These are phyloP conservation scores for Callipepla californica DNA, from an alignment of 2,113 vertebrate species.

Conservation along the genomic window DNA sequence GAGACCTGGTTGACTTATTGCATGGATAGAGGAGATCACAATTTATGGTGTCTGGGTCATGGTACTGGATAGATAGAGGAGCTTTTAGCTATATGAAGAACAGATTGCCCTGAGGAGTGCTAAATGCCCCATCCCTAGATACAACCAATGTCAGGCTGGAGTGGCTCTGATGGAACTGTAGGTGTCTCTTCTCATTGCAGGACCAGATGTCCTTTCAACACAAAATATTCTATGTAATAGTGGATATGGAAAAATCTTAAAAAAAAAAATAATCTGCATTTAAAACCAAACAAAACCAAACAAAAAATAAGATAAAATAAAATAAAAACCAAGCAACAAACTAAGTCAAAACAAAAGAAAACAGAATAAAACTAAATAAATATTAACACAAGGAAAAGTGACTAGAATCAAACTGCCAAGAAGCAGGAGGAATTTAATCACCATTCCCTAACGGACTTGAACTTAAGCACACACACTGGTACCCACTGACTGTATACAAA, in stretches of 20 bases:
- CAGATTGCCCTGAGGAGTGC: too few species aligned
- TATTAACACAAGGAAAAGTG: accelerated
- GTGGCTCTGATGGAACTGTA: too few species aligned
- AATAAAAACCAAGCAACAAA: background rate
- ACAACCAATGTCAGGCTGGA: too few species aligned
- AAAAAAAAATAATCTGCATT: background rate
- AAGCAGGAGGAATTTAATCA: background rate
- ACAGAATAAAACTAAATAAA: background rate
- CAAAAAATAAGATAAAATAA: background rate
- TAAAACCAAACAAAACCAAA: background rate
- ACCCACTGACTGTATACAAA: background rate
- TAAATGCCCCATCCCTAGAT: too few species aligned
- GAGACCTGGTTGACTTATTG: too few species aligned
- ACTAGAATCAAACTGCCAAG: background rate
- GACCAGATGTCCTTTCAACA: too few species aligned
- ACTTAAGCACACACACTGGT: background rate
- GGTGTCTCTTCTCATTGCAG: too few species aligned
- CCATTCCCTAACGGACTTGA: background rate
- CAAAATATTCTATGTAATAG: too few species aligned
- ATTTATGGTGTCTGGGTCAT: too few species aligned
- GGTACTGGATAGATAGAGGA: too few species aligned
- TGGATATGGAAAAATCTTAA: background rate
- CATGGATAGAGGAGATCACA: too few species aligned
- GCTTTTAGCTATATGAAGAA: too few species aligned
- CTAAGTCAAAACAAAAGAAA: background rate